These are phyloP conservation scores for Anastrepha ludens DNA, from an alignment of 1,140 invertebrate species.

Conservation along the genomic window DNA sequence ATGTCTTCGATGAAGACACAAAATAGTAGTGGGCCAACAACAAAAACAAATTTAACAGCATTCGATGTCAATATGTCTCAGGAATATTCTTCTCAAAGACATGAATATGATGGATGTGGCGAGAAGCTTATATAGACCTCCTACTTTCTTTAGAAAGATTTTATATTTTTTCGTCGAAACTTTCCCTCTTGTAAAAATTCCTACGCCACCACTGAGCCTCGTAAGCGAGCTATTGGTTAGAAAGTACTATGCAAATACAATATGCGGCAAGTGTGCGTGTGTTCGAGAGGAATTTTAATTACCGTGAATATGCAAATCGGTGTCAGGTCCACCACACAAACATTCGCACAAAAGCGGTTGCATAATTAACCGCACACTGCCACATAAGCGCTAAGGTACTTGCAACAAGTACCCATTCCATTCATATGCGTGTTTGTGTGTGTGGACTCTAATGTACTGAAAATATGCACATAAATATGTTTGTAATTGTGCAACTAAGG, in stretches of 20 bases:
- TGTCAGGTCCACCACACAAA: conserved; percentile 41
- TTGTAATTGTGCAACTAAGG: conserved; percentile 11
- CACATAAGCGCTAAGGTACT: not conserved
- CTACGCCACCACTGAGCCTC: not conserved
- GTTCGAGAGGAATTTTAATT: conserved; percentile 48
- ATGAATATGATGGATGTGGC: too few species aligned
- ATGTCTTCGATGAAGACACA: too few species aligned
- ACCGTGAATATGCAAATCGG: conserved; percentile 50
- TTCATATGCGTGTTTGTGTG: too few species aligned
- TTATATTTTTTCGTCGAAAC: too few species aligned
- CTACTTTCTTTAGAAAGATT: too few species aligned
- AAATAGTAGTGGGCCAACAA: too few species aligned
- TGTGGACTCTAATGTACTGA: too few species aligned
- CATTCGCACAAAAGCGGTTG: not conserved
- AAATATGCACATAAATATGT: not conserved
- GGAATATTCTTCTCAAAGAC: too few species aligned
- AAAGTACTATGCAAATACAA: conserved; percentile 20
- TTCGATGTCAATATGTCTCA: too few species aligned
- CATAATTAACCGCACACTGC: conserved; percentile 44
- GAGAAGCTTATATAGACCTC: too few species aligned
- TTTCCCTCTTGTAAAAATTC: not conserved
- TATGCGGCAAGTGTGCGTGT: conserved; percentile 33
- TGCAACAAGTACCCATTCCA: conserved; percentile 4
- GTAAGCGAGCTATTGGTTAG: not conserved
- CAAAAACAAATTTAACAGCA: too few species aligned